Evolutionary conservation across 1,140 invertebrate species (phyloP).

Genomic region (Drosophila biarmipes): DNA sequence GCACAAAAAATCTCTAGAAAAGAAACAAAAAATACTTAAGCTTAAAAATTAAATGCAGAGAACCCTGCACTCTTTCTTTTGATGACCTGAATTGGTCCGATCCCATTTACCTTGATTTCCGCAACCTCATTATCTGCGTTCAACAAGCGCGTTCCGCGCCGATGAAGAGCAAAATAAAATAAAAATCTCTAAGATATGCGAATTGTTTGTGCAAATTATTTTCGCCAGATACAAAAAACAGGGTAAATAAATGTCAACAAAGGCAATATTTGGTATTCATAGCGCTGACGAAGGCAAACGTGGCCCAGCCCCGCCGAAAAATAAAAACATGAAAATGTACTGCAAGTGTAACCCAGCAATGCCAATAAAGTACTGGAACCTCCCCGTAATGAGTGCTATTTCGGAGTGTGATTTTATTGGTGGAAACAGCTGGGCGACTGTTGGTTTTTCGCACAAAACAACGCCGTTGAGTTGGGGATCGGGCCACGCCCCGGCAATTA

Average conservation of each 20-base stretch:
- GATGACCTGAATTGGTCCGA: conserved; percentile 35
- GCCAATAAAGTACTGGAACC: conserved; percentile 6
- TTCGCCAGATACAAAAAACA: conserved; percentile 13
- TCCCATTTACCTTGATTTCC: conserved; percentile 35
- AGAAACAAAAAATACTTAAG: too few relatives aligned
- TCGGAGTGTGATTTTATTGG: conserved; percentile 40
- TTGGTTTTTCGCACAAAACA: conserved; percentile 70
- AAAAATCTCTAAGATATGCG: conserved; percentile 40
- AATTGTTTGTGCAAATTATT: conserved; percentile 42
- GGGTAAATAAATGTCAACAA: conserved; percentile 39
- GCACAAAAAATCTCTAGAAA: too few relatives aligned
- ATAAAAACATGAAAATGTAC: conserved; percentile 1
- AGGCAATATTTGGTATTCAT: conserved; percentile 49
- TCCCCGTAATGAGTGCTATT: conserved; percentile 39
- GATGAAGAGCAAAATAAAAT: conserved; percentile 11
- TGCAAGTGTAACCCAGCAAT: conserved; percentile 21
- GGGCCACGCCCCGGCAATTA: conserved; percentile 63
- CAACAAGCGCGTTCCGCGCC: conserved; percentile 12
- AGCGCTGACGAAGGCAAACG: conserved; percentile 12
- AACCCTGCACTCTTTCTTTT: not conserved
- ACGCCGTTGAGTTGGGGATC: conserved; percentile 24
- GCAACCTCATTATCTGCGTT: conserved; percentile 34
- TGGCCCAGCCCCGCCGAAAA: conserved; percentile 17
- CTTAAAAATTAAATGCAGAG: too few relatives aligned
- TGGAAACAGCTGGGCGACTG: conserved; percentile 49